Conservation (phyloP, 1,140 invertebrate genomes). For the Atta texana region DNA sequence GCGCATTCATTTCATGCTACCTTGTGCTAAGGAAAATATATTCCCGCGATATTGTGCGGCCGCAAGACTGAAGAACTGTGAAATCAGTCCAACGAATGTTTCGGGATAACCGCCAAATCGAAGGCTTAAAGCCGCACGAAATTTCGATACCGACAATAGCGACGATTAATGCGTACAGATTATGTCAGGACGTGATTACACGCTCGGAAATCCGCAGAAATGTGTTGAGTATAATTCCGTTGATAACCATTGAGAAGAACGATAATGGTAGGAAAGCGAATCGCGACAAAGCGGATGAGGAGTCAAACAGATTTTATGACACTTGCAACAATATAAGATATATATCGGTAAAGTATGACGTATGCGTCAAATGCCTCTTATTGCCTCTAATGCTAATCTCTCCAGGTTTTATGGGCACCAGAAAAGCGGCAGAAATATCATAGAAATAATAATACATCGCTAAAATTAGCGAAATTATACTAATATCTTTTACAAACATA, state of each 20-base stretch:
- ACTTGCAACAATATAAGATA: constrained; percentile 26
- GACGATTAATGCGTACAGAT: constrained; percentile 56
- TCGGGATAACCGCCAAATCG: constrained; percentile 48
- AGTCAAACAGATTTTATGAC: constrained; percentile 39
- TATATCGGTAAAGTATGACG: constrained; percentile 4
- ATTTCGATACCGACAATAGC: constrained; percentile 44
- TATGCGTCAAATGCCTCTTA: constrained; percentile 13
- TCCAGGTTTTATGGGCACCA: constrained; percentile 24
- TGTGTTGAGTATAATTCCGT: constrained; percentile 42
- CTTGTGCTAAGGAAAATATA: constrained; percentile 53
- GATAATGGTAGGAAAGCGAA: constrained; percentile 30
- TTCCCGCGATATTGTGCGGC: neutral
- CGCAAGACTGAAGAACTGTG: constrained; percentile 32
- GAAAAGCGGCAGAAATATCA: constrained; percentile 18
- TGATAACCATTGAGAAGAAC: constrained; percentile 48
- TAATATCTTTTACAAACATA: constrained; percentile 22
- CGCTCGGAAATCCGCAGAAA: constrained; percentile 37
- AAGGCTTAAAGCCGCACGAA: constrained; percentile 14
- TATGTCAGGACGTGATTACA: constrained; percentile 28
- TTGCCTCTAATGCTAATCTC: constrained; percentile 23
- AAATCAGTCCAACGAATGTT: constrained; percentile 42
- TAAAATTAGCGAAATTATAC: constrained; percentile 13
- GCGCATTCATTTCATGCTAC: constrained; percentile 55
- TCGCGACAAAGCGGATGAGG: constrained; percentile 32
- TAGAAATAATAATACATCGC: neutral